Conservation (phyloP, 2,888 invertebrate genomes). For the Limnephilus lunatus region DNA sequence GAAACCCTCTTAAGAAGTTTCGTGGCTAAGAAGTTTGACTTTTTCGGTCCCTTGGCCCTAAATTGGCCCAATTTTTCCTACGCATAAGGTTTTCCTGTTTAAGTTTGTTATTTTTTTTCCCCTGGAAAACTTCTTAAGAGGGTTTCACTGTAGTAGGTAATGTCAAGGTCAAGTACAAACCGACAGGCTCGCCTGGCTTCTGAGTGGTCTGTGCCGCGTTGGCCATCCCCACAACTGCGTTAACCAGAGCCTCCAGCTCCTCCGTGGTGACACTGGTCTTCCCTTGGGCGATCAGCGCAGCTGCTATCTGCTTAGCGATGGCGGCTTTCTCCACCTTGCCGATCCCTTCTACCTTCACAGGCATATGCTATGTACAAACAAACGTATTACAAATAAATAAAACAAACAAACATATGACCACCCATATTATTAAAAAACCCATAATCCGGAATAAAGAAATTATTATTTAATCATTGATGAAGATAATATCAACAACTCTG, state of each 20-base stretch:
- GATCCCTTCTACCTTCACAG: constrained; percentile 81
- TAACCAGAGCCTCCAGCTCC: constrained; percentile 87
- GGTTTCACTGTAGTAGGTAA: no score
- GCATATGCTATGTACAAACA: constrained; percentile 20
- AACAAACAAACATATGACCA: background rate
- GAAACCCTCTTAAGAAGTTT: no score
- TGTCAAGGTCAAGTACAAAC: constrained; percentile 49
- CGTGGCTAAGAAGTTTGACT: no score
- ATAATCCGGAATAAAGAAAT: no score
- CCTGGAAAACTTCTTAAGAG: no score
- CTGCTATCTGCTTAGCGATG: constrained; percentile 89
- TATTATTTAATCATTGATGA: no score
- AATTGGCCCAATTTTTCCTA: no score
- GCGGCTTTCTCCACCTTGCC: constrained; percentile 87
- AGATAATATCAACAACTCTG: no score
- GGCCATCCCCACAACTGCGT: constrained; percentile 86
- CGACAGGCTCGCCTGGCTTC: constrained; percentile 74
- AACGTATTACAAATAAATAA: no score
- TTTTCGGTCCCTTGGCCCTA: no score
- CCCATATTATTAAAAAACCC: background rate
- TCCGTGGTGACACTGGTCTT: constrained; percentile 88
- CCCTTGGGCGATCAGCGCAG: constrained; percentile 87
- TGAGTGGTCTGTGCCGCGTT: constrained; percentile 78
- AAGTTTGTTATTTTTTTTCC: no score
- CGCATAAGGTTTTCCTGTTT: no score